A percentile compares a stretch with the other conserved stretches of the same genome.
Evolutionary conservation across 1,140 invertebrate genomes (phyloP).

Genomic region (Holotrichia oblita): DNA sequence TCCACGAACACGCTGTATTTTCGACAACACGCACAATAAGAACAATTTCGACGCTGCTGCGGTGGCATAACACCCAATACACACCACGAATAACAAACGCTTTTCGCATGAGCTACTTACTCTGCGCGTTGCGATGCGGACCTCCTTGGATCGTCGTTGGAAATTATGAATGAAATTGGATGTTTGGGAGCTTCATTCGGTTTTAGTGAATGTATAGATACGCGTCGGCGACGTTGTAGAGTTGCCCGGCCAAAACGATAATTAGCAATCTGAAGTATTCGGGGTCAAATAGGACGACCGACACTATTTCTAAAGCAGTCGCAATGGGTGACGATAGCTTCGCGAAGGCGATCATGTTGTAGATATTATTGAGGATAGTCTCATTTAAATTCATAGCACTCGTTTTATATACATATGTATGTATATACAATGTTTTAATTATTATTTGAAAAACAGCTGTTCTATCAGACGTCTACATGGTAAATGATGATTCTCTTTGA

Average conservation of each 20-base stretch:
- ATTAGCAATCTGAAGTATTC: slow-evolving; percentile 15
- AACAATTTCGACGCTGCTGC: not conserved
- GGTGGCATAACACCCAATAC: not conserved
- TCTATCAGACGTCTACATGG: too few species aligned
- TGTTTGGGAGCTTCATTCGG: slow-evolving; percentile 6
- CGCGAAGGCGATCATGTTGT: not conserved
- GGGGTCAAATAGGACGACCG: slow-evolving; percentile 23
- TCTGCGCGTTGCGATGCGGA: not conserved
- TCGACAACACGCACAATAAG: not conserved
- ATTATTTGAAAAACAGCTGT: too few species aligned
- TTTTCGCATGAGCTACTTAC: slow-evolving; percentile 12
- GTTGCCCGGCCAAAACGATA: slow-evolving; percentile 10
- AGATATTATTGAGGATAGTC: not conserved
- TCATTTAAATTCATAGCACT: not conserved
- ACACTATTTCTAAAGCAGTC: slow-evolving; percentile 24
- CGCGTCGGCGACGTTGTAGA: slow-evolving; percentile 12
- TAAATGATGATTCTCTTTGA: too few species aligned
- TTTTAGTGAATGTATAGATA: slow-evolving; percentile 6
- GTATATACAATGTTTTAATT: too few species aligned
- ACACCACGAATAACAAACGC: not conserved
- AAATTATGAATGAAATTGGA: slow-evolving; percentile 17
- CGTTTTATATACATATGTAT: too few species aligned
- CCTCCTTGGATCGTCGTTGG: not conserved
- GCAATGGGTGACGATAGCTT: not conserved
- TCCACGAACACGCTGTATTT: not conserved